Conservation (phyloP, 2,888 invertebrate species). For the Drosophila leonis region DNA sequence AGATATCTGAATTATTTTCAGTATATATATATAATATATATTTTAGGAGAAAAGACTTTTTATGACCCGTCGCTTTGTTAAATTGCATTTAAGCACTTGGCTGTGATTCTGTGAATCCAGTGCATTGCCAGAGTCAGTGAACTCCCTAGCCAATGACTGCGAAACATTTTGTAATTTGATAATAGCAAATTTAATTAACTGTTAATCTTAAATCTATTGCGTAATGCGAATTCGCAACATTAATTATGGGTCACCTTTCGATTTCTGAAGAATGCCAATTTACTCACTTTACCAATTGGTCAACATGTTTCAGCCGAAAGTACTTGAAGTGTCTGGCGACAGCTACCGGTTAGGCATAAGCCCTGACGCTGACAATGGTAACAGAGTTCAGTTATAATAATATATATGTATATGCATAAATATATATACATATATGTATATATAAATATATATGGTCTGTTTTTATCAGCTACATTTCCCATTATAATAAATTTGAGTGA, state of each 20-base stretch:
- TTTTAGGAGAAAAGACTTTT: too few relatives aligned
- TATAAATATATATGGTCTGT: not conserved
- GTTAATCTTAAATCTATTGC: not conserved
- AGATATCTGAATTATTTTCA: not conserved
- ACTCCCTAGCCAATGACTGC: not conserved
- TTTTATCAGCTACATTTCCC: constrained; percentile 6
- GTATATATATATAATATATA: not conserved
- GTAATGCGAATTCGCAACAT: not conserved
- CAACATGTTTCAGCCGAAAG: not conserved
- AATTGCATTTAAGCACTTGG: not conserved
- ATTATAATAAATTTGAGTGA: constrained; percentile 12
- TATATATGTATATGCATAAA: not conserved
- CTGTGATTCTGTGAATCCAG: not conserved
- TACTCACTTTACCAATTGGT: not conserved
- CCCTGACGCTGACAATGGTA: not conserved
- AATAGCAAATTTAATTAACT: not conserved
- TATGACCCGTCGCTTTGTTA: not conserved
- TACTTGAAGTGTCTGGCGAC: not conserved
- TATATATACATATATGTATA: not conserved
- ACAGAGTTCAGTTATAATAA: not conserved
- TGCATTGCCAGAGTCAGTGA: not conserved
- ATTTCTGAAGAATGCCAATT: not conserved
- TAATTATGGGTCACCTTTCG: not conserved
- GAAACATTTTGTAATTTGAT: not conserved
- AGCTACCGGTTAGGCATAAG: not conserved